Base-by-base conservation (phyloP, 2,797 vertebrate genomes). In the Delichon dasypus region DNA sequence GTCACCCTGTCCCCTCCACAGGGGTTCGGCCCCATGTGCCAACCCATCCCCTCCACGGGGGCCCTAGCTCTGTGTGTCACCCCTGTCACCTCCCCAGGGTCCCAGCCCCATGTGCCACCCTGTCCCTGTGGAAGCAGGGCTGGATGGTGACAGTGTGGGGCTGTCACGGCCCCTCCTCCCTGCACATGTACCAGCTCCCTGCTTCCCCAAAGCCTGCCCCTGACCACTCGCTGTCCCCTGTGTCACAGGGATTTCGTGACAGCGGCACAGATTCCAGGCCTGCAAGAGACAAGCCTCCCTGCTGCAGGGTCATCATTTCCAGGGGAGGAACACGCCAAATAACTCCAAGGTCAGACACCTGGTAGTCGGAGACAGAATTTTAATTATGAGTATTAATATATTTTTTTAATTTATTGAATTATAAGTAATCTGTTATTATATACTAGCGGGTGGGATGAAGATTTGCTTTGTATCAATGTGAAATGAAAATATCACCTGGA, bases 271-370 rank as follows among this genome's bases (percentile, higher is more conserved):
- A 66, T 13, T 65, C 38, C 11, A 2, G 65, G 40, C 61, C 81
- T 80, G 90, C 29, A 7, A 44, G 54, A 75, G 18, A 64, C 12
- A 4, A 78, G 13, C 17, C 40, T 76, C 48, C 42, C 45, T 60
- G 67, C 68, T 16, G 66, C 17, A 36, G 42, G 29, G 53, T 61
- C 17, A 3, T 34, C 76, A 50, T 74, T 67, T 42, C 65, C 83
- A 55, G 62, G n/a, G 7, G 17, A 89, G 55, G 75, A 89, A 38
- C 34, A 2, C 27, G 0, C 11, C 7, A 0, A 4, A 10, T 71
- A 71, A 45, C 10, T 62, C 42, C 72, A 47, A 94, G 94, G 86
- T 93, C 91, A 92, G 92, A 21, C 9, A 73, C 17, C 48, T 62
- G 11, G 11, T 54, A 64, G 64, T 62, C 74, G 45, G 32, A 64